phyloP scores from a whole-genome alignment of 1,140 invertebrate species.

The Drosophila lowei region DNA sequence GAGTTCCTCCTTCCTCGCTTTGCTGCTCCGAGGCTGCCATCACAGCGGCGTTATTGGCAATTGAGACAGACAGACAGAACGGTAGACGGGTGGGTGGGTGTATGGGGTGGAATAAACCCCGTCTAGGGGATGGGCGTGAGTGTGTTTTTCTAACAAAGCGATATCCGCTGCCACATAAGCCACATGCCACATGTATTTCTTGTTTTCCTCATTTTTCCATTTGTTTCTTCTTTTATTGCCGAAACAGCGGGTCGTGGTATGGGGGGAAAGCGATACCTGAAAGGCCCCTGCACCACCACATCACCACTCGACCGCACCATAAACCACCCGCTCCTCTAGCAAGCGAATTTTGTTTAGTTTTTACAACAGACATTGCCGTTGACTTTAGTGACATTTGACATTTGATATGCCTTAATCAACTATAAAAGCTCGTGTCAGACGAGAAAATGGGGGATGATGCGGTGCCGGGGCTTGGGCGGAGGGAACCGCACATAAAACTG shows the following conservation, averaged over 20 bases:
- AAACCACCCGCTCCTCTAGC: background rate
- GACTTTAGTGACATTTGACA: conserved; percentile 76
- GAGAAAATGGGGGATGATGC: conserved; percentile 2
- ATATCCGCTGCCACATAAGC: conserved; percentile 45
- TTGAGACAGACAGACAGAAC: conserved; percentile 39
- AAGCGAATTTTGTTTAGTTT: conserved; percentile 65
- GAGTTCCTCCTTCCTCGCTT: background rate
- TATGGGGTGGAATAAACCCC: background rate
- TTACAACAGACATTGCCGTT: conserved; percentile 73
- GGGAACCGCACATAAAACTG: conserved; percentile 57
- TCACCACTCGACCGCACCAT: conserved; percentile 7
- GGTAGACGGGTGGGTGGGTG: conserved; percentile 2
- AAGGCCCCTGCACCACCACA: conserved; percentile 8
- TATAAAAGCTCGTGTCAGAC: conserved; percentile 64
- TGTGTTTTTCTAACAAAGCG: conserved; percentile 32
- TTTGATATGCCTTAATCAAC: conserved; percentile 82
- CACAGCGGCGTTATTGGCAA: conserved; percentile 62
- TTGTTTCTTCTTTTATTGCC: conserved; percentile 42
- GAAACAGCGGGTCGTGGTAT: background rate
- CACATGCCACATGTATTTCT: conserved; percentile 7
- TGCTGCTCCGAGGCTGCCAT: conserved; percentile 17
- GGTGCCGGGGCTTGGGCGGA: background rate
- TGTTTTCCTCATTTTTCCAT: conserved; percentile 36
- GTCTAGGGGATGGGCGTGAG: background rate
- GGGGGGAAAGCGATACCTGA: conserved; percentile 5